A percentile compares a stretch with the other conserved stretches of the same genome.
Conservation (phyloP, 1,140 invertebrate species). For the Bombus vancouverensis region DNA sequence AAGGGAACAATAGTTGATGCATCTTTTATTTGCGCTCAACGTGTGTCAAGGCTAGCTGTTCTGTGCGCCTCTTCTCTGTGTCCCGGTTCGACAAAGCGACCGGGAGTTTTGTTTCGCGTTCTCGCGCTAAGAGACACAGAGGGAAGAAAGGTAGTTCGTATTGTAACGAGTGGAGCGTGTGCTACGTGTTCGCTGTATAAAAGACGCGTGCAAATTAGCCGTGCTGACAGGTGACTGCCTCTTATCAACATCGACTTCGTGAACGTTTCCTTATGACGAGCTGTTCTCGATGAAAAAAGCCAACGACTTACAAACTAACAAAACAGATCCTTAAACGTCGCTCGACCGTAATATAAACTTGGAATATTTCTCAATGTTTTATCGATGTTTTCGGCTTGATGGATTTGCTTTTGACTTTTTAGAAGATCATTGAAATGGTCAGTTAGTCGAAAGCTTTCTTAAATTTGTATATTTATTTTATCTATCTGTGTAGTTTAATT, state of each 20-base stretch:
- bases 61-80: background rate
- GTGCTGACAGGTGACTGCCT: background rate
- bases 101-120: constrained; percentile 4
- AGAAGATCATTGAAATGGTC: too few species aligned
- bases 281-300: background rate
- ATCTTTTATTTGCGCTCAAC: constrained; percentile 47
- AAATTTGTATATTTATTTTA: too few species aligned
- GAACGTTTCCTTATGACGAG: background rate
- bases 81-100: constrained; percentile 9
- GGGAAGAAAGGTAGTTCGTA: background rate
- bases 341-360: background rate
- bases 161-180: too few species aligned
- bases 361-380: background rate
- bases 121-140: background rate
- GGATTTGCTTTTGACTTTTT: background rate
- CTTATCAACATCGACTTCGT: background rate
- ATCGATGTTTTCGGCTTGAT: background rate
- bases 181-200: background rate
- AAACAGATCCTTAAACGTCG: background rate
- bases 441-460: too few species aligned
- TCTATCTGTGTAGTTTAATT: too few species aligned
- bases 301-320: background rate
- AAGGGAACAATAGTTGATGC: constrained; percentile 48
- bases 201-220: constrained; percentile 32
- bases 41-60: constrained; percentile 50